Percentiles rank a stretch among this genome's conserved stretches.
phyloP scores from a whole-genome alignment of 2,113 vertebrate species.

The Cygnus atratus region DNA sequence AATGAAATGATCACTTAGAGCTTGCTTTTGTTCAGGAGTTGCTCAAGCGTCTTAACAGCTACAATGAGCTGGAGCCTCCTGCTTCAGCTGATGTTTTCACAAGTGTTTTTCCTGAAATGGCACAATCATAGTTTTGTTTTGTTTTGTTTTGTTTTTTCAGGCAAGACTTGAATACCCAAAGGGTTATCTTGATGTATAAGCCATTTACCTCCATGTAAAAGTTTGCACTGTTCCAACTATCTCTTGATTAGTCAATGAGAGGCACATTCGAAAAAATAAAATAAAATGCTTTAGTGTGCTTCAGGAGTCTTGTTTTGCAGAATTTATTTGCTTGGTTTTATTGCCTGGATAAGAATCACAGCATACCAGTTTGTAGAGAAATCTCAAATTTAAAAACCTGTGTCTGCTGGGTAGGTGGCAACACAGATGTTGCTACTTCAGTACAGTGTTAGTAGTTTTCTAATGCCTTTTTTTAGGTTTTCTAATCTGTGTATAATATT shows the following conservation, averaged over 20 bases:
- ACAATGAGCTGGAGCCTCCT: not conserved
- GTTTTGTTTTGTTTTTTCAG: not conserved
- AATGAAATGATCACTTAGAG: not conserved
- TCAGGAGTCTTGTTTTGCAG: not conserved
- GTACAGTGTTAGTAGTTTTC: not conserved
- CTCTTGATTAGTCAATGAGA: not conserved
- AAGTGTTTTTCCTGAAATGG: not conserved
- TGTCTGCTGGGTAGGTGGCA: not conserved
- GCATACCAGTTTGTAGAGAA: not conserved
- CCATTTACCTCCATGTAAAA: not conserved
- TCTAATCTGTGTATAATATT: not conserved
- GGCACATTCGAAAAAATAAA: not conserved
- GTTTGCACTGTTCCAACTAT: not conserved
- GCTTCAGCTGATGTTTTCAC: not conserved
- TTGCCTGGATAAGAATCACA: not conserved
- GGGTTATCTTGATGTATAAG: not conserved
- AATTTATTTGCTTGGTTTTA: not conserved
- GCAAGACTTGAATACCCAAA: not conserved
- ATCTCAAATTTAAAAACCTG: not conserved
- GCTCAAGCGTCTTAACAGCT: not conserved
- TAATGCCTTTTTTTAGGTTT: not conserved
- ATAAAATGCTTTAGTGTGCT: not conserved
- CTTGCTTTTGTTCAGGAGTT: not conserved
- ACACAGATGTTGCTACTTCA: not conserved
- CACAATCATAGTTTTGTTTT: not conserved